A percentile compares a stretch with the other conserved stretches of the same genome.
phyloP scores from a whole-genome alignment of 2,797 vertebrate genomes.

The Tamandua tetradactyla region DNA sequence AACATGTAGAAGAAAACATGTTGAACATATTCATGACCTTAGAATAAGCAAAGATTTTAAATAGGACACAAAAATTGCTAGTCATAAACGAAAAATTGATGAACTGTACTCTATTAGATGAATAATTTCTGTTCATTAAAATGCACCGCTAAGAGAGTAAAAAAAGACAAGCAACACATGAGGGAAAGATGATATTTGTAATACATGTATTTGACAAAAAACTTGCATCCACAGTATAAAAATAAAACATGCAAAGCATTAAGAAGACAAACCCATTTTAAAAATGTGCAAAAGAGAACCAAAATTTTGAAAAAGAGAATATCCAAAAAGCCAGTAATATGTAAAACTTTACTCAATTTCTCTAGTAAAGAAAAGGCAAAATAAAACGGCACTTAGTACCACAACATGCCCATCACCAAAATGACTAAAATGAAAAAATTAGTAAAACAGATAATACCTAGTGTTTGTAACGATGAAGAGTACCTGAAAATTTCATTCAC shows the following conservation, averaged over 20 bases:
- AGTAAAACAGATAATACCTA: neutral
- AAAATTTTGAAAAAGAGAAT: neutral
- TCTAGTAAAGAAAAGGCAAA: neutral
- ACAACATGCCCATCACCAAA: neutral
- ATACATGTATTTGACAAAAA: neutral
- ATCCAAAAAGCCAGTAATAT: neutral
- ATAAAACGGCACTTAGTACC: neutral
- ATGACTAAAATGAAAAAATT: neutral
- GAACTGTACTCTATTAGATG: neutral
- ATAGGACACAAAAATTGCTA: neutral
- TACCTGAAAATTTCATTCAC: neutral
- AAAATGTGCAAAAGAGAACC: neutral
- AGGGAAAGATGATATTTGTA: neutral
- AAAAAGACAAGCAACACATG: neutral
- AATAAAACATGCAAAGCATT: neutral
- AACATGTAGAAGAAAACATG: neutral
- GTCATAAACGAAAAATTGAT: neutral
- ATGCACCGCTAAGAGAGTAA: neutral
- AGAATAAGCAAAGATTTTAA: neutral
- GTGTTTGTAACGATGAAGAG: neutral
- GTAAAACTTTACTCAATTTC: neutral
- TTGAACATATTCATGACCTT: neutral
- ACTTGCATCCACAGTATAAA: neutral
- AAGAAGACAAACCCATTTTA: neutral
- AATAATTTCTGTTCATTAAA: neutral